These are phyloP conservation scores for Pseudanteris insignis DNA, from an alignment of 2,888 invertebrate species.

Conservation along the genomic window DNA sequence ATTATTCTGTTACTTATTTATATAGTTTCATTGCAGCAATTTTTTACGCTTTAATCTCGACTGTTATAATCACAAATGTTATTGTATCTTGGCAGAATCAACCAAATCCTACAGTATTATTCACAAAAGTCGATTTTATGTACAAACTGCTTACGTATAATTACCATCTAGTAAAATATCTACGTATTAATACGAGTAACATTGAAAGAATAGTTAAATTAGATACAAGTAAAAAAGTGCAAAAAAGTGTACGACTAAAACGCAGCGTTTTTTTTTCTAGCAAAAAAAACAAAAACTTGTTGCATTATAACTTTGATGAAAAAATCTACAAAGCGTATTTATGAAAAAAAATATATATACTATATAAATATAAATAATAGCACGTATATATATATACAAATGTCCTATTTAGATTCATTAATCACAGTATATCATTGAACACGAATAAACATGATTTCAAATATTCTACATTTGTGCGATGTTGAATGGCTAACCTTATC, in stretches of 20 bases:
- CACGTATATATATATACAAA: constrained; percentile 28
- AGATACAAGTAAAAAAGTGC: constrained; percentile 14
- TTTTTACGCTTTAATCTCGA: too few relatives aligned
- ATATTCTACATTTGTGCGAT: constrained; percentile 42
- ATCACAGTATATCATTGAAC: constrained; percentile 44
- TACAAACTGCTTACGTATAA: constrained; percentile 18
- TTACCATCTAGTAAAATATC: constrained; percentile 10
- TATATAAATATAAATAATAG: too few relatives aligned
- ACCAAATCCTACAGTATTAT: constrained; percentile 30
- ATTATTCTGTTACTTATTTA: too few relatives aligned
- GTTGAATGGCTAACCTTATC: constrained; percentile 72
- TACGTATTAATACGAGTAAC: constrained; percentile 30
- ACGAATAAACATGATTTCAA: constrained; percentile 43
- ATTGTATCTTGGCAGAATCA: too few relatives aligned
- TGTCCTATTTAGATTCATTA: constrained; percentile 39
- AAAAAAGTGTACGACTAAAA: constrained; percentile 17
- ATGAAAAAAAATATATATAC: neutral
- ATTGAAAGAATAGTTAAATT: constrained; percentile 22
- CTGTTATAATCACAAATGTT: too few relatives aligned
- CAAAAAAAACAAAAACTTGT: neutral
- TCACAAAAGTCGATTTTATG: constrained; percentile 19
- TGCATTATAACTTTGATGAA: constrained; percentile 21
- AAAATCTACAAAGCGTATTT: constrained; percentile 4
- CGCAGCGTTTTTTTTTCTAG: neutral
- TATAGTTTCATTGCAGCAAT: too few relatives aligned